A percentile compares a stretch with the other conserved stretches of the same genome.
phyloP scores from a whole-genome alignment of 2,113 vertebrate species.

The Thermophis baileyi region DNA sequence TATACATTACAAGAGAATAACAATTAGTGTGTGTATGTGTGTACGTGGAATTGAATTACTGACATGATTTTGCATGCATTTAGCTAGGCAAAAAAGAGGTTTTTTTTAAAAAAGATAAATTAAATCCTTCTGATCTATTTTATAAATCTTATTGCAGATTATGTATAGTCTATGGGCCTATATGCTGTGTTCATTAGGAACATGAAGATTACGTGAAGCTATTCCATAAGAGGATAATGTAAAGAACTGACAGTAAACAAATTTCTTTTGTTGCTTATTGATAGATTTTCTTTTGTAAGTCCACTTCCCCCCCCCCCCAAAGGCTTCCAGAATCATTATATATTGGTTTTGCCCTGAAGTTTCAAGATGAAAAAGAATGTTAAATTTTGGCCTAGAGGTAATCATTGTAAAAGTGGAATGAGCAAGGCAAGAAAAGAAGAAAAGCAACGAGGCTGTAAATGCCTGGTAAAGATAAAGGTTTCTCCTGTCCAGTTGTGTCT shows the following conservation, averaged over 20 bases:
- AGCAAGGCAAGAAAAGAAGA: neutral
- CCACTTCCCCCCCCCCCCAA: neutral
- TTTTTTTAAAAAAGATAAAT: neutral
- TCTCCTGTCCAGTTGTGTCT: neutral
- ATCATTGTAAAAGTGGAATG: neutral
- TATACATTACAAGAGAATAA: slow-evolving; percentile 35
- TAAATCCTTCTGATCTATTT: neutral
- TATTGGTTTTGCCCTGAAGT: neutral
- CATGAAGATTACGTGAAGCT: slow-evolving; percentile 15
- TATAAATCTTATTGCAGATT: neutral
- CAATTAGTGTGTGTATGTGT: neutral
- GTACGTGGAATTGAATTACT: slow-evolving; percentile 17
- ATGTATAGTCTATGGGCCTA: neutral
- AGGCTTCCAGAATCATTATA: neutral
- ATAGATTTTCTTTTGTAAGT: neutral
- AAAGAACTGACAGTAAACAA: slow-evolving; percentile 15
- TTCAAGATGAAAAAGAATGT: neutral
- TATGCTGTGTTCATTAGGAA: slow-evolving; percentile 3
- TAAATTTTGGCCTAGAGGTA: neutral
- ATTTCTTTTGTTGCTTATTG: neutral
- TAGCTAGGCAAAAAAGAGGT: neutral
- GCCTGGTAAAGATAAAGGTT: neutral
- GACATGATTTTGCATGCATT: neutral
- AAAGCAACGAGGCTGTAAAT: neutral
- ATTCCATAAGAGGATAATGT: neutral